Evolutionary conservation across 2,888 invertebrate genomes (phyloP).

Genomic region (Drosophila affinis): DNA sequence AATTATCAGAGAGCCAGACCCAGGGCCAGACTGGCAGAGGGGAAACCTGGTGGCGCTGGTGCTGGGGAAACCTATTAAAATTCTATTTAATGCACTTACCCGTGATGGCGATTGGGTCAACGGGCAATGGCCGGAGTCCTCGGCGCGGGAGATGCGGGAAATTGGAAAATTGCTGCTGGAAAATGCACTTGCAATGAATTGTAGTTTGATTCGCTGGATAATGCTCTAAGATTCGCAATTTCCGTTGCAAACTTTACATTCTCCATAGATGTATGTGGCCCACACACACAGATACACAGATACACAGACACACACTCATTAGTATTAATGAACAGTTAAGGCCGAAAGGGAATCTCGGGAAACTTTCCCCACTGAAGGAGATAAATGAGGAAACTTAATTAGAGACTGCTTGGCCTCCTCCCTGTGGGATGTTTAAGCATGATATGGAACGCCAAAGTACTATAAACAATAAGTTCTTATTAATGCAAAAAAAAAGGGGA

Average conservation of each 20-base stretch:
- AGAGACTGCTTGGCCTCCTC: background rate
- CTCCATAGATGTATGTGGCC: background rate
- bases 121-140: background rate
- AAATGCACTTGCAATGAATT: constrained; percentile 16
- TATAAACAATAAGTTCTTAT: background rate
- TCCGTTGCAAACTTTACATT: background rate
- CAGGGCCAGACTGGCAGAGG: background rate
- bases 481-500: background rate
- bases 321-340: background rate
- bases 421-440: background rate
- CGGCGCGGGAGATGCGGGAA: background rate
- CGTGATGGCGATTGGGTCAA: constrained; percentile 18
- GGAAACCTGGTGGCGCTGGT: background rate
- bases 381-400: background rate
- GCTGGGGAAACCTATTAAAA: constrained; percentile 27
- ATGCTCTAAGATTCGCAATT: background rate
- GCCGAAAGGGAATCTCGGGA: background rate
- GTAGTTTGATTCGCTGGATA: constrained; percentile 8
- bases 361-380: background rate
- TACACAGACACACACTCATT: background rate
- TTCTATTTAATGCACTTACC: constrained; percentile 36
- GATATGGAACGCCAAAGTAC: background rate
- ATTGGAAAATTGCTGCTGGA: constrained; percentile 23
- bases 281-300: no score
- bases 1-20: constrained; percentile 18